Conservation (phyloP, 2,797 vertebrate genomes). For the Sandelia bainsii region DNA sequence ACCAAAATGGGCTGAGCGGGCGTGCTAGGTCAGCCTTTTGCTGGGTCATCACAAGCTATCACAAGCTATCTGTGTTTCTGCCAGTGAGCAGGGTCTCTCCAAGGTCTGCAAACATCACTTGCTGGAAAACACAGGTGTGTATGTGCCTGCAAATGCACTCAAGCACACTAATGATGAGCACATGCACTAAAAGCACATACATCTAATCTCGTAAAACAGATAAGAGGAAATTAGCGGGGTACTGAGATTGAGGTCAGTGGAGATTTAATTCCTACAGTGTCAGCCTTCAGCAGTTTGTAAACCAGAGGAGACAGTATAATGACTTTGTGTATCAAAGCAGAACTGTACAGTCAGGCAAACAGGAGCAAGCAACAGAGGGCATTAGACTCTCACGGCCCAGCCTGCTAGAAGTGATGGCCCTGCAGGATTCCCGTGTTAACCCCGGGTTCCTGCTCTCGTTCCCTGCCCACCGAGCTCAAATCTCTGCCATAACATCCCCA, state of each 20-base stretch:
- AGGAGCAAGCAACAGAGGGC: conserved; percentile 38
- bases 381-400: conserved; percentile 71
- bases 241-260: conserved; percentile 26
- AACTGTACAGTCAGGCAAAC: conserved; percentile 17
- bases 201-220: conserved; percentile 24
- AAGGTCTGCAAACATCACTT: conserved; percentile 75
- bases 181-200: conserved; percentile 10
- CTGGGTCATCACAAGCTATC: conserved; percentile 80
- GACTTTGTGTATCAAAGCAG: conserved; percentile 18
- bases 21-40: conserved; percentile 69
- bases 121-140: conserved; percentile 32
- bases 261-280: conserved; percentile 30
- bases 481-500: conserved; percentile 76
- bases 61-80: conserved; percentile 75
- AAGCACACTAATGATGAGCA: conserved; percentile 4
- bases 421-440: conserved; percentile 76
- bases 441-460: conserved; percentile 65
- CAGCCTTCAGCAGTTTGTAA: conserved; percentile 24
- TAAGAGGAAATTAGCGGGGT: conserved; percentile 17
- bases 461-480: conserved; percentile 66
- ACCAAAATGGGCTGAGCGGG: conserved; percentile 68
- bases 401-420: conserved; percentile 70
- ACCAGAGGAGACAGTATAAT: conserved; percentile 28
- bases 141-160: conserved; percentile 28
- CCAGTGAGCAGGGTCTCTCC: conserved; percentile 65